Evolutionary conservation across 2,888 invertebrate species (phyloP), one percentile per base, ranked within the genome.

Genomic region (Eupithecia inturbata): DNA sequence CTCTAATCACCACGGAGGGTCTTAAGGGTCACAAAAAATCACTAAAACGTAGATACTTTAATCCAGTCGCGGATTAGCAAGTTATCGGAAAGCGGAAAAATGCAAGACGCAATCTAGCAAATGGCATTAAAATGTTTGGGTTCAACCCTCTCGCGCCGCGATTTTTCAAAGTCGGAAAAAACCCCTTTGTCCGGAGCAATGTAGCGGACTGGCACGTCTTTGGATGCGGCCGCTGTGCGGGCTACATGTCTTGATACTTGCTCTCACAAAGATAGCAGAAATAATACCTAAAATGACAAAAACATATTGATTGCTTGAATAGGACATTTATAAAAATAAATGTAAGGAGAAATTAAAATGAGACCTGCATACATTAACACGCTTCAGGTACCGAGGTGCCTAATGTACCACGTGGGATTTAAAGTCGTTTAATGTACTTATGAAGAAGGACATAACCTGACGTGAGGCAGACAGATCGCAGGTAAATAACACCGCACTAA

Each of bases 71-170:
- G 92, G 94, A 94, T 94, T 94, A 94, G 88, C 94, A 83, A 89
- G 89, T 87, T 88, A 87, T 86, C 83, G 83, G 83, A 87, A 86
- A 86, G 87, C 85, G 88, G 90, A 94, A 94, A 94, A 94, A 94
- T 93, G 92, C 93, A 94, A 92, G 92, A 90, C 90, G 92, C 93
- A 95, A 95, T 95, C 93, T 95, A 92, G 91, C 91, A 94, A 94
- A 95, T 95, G 93, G 95, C 91, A 95, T 95, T 95, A 95, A 95
- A 94, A 93, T 94, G 95, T 94, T 77, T 91, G 89, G 91, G 86
- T 86, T 89, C 89, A 93, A 92, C 94, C 94, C 93, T 91, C 93
- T 92, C 90, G 85, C 84, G 87, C 89, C 87, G 87, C 91, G 92
- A 94, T 95, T 95, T 95, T 92, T 95, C 94, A 93, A 93, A 94